A percentile compares a stretch with the other conserved stretches of the same genome.
Evolutionary conservation across 2,113 vertebrate species (phyloP).

Genomic region (Cyanoderma ruficeps): DNA sequence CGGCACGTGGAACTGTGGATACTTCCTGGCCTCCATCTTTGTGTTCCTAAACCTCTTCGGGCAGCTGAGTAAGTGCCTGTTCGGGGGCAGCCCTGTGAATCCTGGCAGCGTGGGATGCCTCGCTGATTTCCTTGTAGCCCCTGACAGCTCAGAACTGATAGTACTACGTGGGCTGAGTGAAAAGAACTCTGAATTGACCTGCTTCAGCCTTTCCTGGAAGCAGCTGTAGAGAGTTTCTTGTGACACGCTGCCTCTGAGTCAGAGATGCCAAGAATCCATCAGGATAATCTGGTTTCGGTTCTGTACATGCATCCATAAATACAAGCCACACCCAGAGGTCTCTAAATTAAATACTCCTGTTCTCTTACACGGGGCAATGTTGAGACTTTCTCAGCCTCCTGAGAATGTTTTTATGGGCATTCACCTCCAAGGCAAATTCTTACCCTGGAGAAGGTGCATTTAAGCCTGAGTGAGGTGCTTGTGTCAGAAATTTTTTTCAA

Average conservation of each 20-base stretch:
- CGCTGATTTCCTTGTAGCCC: not conserved
- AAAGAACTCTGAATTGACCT: not conserved
- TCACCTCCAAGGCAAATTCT: not conserved
- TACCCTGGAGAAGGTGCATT: not conserved
- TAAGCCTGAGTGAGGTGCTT: not conserved
- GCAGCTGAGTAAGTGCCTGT: conserved; percentile 87
- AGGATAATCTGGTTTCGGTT: not conserved
- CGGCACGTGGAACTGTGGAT: conserved; percentile 92
- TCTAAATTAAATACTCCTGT: not conserved
- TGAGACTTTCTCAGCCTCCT: not conserved
- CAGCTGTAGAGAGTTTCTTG: not conserved
- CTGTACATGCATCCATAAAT: not conserved
- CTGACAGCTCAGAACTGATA: not conserved
- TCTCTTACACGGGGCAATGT: not conserved
- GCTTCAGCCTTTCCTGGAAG: conserved; percentile 3
- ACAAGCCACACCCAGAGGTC: not conserved
- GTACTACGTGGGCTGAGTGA: not conserved
- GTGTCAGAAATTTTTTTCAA: not conserved
- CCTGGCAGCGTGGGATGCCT: not conserved
- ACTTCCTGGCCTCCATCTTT: conserved; percentile 90
- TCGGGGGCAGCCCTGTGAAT: not conserved
- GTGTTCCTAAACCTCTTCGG: conserved; percentile 93
- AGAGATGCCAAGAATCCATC: not conserved
- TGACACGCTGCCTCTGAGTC: not conserved
- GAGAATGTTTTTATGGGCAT: not conserved